Evolutionary conservation across 2,797 vertebrate species (phyloP), one percentile per base, ranked within the genome.

Genomic region (Tarsius wallacei): DNA sequence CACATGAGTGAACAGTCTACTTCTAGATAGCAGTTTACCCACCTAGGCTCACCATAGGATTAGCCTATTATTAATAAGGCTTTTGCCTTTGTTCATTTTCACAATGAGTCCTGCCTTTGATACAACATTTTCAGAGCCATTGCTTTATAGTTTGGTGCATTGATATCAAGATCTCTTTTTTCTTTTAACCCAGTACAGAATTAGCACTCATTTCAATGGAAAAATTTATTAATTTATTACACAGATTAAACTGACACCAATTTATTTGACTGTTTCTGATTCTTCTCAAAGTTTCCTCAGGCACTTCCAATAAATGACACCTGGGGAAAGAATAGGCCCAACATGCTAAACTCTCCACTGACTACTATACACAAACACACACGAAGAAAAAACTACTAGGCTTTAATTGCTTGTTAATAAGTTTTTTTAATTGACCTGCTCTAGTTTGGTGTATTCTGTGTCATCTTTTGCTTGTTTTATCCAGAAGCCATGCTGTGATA

Each of bases 381-480:
- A 89, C 86, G 84, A 90, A 96, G 51, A 53, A 51, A 92, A 94
- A 96, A 83, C 91, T 89, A 93, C 36, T 95, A 94, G 97, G 49
- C 2, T 70, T 97, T 97, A 98, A 98, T 94, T 97, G 73, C 73
- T 96, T 97, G 87, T 94, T 98, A 98, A 59, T 98, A 98, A 97
- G 90, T 78, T 97, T 93, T 97, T 98, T 96, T 90, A 98, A 98
- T 98, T 97, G 94, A 83, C 80, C 96, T 98, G 78, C 90, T 98
- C 90, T 87, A 96, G 74, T 97, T 98, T 97, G 78, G 94, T 97
- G 51, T 87, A 74, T 95, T 80, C 89, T 95, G 36, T 91, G 96
- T 96, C 97, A 97, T 96, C 88, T 98, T 98, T 97, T 93, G 55
- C 70, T 96, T 97, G 77, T 88, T 61, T 85, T 89, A 88, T 33